Percentiles rank a stretch among this genome's conserved stretches.
Conservation (phyloP, 1,140 invertebrate genomes). For the Apocrypta bakeri region DNA sequence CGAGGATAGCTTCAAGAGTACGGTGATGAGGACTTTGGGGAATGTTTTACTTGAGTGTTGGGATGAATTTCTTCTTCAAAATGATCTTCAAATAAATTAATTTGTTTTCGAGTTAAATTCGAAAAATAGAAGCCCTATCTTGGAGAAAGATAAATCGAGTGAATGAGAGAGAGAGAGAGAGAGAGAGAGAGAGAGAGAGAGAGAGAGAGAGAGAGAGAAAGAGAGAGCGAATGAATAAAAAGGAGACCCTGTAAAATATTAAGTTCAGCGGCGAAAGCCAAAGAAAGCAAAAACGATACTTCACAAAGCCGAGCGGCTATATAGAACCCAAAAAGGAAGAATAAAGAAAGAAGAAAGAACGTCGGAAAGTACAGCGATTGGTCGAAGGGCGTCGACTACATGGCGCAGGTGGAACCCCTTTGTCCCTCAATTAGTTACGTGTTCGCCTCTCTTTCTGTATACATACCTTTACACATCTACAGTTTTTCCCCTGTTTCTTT, state of each 20-base stretch:
- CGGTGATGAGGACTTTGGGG: neutral
- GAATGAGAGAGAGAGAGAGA: no score
- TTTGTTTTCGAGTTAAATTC: no score
- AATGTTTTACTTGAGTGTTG: neutral
- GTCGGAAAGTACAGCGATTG: constrained; percentile 60
- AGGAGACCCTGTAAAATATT: neutral
- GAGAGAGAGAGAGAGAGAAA: constrained; percentile 43
- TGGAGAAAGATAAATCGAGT: no score
- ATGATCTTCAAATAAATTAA: neutral
- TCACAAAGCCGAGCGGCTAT: neutral
- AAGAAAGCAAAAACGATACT: neutral
- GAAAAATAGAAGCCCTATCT: no score
- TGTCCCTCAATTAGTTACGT: constrained; percentile 70
- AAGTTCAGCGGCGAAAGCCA: neutral
- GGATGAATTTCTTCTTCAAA: neutral
- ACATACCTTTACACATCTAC: neutral
- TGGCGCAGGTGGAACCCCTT: constrained; percentile 69
- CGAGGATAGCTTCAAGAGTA: constrained; percentile 21
- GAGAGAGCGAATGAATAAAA: neutral
- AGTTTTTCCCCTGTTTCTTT: neutral
- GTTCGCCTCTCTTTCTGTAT: constrained; percentile 44
- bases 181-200: no score
- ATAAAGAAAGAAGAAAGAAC: constrained; percentile 57
- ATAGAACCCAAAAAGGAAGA: constrained; percentile 52
- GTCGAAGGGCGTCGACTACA: constrained; percentile 66